These are phyloP conservation scores for Acromyrmex heyeri DNA, from an alignment of 1,140 invertebrate genomes.

Conservation along the genomic window DNA sequence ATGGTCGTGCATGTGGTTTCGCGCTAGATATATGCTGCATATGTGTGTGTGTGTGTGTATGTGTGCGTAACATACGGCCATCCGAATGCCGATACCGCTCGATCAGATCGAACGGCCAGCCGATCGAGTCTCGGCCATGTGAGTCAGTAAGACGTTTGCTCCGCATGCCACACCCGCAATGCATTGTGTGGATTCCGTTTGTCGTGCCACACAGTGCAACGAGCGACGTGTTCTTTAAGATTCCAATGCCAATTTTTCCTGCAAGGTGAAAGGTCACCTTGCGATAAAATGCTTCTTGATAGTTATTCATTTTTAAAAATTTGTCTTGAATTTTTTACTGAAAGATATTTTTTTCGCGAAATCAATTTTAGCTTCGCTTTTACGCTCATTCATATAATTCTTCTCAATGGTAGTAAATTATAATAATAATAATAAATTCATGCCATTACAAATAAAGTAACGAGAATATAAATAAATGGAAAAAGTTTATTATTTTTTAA, in stretches of 20 bases:
- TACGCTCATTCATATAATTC: neutral
- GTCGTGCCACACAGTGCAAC: slow-evolving; percentile 48
- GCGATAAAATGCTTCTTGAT: neutral
- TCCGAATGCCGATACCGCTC: slow-evolving; percentile 50
- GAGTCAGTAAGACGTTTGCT: slow-evolving; percentile 79
- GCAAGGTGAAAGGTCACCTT: slow-evolving; percentile 60
- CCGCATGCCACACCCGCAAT: slow-evolving; percentile 75
- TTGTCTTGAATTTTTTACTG: neutral
- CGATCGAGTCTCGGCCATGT: slow-evolving; percentile 66
- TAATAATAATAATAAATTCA: neutral
- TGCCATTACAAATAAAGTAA: neutral
- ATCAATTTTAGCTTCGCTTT: neutral
- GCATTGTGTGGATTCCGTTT: slow-evolving; percentile 77
- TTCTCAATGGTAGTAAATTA: neutral
- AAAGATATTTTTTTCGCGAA: slow-evolving; percentile 34
- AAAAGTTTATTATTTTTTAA: neutral
- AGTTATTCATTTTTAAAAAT: neutral
- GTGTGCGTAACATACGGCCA: neutral
- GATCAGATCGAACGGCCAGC: slow-evolving; percentile 43
- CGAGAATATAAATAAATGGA: neutral
- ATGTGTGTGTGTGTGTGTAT: neutral
- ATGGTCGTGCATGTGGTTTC: no score
- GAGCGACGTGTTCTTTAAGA: slow-evolving; percentile 45
- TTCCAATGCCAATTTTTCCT: slow-evolving; percentile 54
- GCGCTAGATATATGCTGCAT: neutral